phyloP scores from a whole-genome alignment of 2,113 vertebrate genomes.

The Panthera tigris region DNA sequence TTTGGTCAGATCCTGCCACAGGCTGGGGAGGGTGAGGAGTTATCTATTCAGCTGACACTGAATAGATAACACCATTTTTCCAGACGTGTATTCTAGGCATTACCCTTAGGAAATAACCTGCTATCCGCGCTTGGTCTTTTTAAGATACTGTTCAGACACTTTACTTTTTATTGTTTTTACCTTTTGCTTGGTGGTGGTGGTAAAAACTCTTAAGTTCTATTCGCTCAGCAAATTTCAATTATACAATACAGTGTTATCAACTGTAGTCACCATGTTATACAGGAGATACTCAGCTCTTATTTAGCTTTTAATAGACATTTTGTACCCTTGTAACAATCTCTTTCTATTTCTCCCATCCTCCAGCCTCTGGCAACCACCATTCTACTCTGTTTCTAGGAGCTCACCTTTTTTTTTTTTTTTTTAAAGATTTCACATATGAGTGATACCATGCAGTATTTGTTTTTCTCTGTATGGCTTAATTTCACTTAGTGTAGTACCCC shows the following conservation, averaged over 20 bases:
- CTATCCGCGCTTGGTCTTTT: neutral
- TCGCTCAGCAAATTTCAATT: neutral
- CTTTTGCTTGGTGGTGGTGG: neutral
- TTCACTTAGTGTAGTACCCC: neutral
- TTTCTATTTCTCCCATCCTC: neutral
- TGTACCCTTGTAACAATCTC: neutral
- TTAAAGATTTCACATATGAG: neutral
- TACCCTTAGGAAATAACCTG: neutral
- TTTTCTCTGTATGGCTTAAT: neutral
- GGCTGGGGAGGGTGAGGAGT: neutral
- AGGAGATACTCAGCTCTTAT: neutral
- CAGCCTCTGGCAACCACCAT: neutral
- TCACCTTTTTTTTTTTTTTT: neutral
- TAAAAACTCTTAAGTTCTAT: neutral
- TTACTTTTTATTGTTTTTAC: neutral
- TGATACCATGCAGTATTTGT: neutral
- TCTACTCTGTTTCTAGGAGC: neutral
- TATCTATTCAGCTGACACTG: neutral
- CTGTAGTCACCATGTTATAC: neutral
- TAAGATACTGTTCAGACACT: neutral
- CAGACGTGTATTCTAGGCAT: neutral
- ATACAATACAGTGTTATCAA: neutral
- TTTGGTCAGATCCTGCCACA: neutral
- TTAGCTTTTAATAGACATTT: neutral
- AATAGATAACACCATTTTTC: neutral